phyloP scores from a whole-genome alignment of 2,888 invertebrate species.

The Mythimna impura region DNA sequence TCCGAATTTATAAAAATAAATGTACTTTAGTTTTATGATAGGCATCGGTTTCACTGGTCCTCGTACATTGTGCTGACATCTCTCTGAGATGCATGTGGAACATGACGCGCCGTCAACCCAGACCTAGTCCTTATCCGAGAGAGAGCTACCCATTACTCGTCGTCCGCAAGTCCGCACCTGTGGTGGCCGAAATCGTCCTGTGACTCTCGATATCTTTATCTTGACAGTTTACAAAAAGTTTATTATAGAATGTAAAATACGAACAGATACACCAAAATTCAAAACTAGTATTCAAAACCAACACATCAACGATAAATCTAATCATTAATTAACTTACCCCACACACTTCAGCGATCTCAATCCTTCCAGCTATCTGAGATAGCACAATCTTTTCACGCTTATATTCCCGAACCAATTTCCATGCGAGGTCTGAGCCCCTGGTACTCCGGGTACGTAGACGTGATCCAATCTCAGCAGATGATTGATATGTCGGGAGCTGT shows the following conservation, averaged over 20 bases:
- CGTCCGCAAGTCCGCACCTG: no score
- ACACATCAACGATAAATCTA: background rate
- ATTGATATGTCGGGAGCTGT: conserved; percentile 76
- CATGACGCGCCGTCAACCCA: no score
- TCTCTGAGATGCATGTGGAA: no score
- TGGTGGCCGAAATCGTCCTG: no score
- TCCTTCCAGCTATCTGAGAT: conserved; percentile 34
- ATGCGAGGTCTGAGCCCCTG: conserved; percentile 58
- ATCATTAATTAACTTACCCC: conserved; percentile 10
- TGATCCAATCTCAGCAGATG: conserved; percentile 79
- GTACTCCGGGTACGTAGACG: conserved; percentile 67
- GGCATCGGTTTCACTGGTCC: no score
- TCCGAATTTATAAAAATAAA: no score
- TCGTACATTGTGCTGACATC: no score
- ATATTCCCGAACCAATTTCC: conserved; percentile 60
- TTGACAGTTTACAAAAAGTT: background rate
- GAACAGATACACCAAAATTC: background rate
- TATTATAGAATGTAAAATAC: background rate
- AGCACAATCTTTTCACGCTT: conserved; percentile 48
- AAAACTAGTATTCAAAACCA: background rate
- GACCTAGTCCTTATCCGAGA: no score
- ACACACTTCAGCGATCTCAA: conserved; percentile 4
- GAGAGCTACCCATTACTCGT: no score
- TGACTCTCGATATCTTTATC: no score
- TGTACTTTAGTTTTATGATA: no score